A percentile compares a stretch with the other conserved stretches of the same genome.
Evolutionary conservation across 92 coral and sea anemone genomes (phyloP).

Genomic region (Paramuricea clavata): DNA sequence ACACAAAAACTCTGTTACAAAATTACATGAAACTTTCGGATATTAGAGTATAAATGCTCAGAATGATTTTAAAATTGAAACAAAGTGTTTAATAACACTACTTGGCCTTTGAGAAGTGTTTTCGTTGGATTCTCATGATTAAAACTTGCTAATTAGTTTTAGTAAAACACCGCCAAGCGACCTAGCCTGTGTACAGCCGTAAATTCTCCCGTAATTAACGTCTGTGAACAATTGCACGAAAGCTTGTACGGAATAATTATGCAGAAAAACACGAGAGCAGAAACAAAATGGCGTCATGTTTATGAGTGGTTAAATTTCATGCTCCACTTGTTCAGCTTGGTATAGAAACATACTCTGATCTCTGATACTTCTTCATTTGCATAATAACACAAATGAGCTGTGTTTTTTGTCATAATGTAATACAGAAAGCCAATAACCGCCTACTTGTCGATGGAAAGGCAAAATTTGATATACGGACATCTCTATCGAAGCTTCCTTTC

Average conservation of each 20-base stretch:
- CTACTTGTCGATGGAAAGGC: conserved; percentile 29
- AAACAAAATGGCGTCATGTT: background rate
- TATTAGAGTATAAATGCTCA: no score
- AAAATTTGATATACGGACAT: background rate
- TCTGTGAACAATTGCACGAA: background rate
- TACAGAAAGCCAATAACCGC: conserved; percentile 13
- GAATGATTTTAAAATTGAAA: no score
- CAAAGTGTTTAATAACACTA: no score
- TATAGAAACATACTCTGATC: background rate
- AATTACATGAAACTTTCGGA: no score
- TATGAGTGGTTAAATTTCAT: background rate
- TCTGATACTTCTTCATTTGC: background rate
- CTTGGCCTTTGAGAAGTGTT: no score
- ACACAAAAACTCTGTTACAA: no score
- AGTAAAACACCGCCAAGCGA: no score
- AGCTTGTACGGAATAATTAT: conserved; percentile 4
- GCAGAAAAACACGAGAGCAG: background rate
- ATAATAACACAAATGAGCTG: background rate
- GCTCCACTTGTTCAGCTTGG: background rate
- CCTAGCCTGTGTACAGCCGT: no score
- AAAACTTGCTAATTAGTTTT: no score
- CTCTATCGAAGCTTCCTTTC: background rate
- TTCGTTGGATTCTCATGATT: no score
- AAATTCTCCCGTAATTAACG: no score
- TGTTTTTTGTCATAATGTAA: conserved; percentile 17